These are phyloP conservation scores for Apolygus lucorum DNA, from an alignment of 1,140 invertebrate species.

Conservation along the genomic window DNA sequence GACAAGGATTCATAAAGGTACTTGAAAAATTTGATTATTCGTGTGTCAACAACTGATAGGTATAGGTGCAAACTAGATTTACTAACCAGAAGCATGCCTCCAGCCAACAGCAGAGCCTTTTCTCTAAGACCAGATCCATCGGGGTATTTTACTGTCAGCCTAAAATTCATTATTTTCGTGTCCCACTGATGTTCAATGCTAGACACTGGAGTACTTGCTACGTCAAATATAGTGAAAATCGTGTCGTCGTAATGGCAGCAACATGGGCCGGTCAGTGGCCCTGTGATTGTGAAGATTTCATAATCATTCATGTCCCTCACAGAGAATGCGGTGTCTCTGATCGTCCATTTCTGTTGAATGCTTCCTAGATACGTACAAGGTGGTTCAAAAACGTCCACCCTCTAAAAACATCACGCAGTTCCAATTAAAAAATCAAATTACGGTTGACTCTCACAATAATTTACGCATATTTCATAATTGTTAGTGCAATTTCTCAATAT, in stretches of 20 bases:
- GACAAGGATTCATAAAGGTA: background rate
- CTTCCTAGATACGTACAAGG: conserved; percentile 18
- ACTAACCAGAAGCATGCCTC: conserved; percentile 28
- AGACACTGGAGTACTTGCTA: background rate
- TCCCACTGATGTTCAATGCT: conserved; percentile 22
- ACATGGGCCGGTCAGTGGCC: background rate
- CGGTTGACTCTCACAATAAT: no score
- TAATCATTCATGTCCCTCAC: conserved; percentile 9
- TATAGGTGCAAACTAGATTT: background rate
- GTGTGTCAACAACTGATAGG: background rate
- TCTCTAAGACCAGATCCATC: background rate
- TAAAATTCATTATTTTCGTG: background rate
- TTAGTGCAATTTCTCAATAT: no score
- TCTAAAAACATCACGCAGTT: conserved; percentile 22
- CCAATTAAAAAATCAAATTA: no score
- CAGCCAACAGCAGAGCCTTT: conserved; percentile 26
- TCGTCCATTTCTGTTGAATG: conserved; percentile 20
- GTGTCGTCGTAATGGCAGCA: background rate
- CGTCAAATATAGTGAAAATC: background rate
- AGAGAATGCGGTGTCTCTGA: background rate
- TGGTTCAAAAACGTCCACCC: conserved; percentile 23
- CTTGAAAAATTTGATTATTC: background rate
- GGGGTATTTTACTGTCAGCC: background rate
- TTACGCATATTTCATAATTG: no score
- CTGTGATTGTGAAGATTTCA: conserved; percentile 5